Evolutionary conservation across 2,113 vertebrate species (phyloP).

Genomic region (Pachyramphus minor): DNA sequence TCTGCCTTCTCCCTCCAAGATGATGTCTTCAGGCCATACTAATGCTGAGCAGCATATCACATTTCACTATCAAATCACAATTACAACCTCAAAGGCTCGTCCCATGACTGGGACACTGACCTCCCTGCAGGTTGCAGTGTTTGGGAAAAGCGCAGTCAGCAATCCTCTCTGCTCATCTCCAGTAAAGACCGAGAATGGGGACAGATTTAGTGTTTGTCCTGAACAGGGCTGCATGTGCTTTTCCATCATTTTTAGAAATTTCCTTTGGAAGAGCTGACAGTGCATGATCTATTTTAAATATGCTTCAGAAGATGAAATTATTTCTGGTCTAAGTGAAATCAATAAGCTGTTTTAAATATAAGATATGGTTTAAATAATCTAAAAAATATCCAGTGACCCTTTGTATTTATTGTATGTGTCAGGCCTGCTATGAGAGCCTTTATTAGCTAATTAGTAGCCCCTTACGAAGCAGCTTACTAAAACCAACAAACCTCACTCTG

Average conservation of each 20-base stretch:
- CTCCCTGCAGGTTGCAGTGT: not conserved
- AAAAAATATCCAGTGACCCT: not conserved
- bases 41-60: not conserved
- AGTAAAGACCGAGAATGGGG: not conserved
- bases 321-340: constrained; percentile 45
- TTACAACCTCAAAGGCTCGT: not conserved
- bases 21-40: not conserved
- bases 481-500: not conserved
- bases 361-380: constrained; percentile 1
- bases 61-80: not conserved
- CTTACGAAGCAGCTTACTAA: not conserved
- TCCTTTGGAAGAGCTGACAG: constrained; percentile 37
- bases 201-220: not conserved
- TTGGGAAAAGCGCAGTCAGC: not conserved
- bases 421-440: not conserved
- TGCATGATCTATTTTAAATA: constrained; percentile 38
- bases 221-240: not conserved
- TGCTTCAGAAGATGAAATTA: constrained; percentile 50
- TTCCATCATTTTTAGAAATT: constrained; percentile 25
- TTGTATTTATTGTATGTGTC: not conserved
- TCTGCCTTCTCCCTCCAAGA: not conserved
- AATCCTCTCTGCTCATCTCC: not conserved
- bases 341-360: constrained; percentile 32
- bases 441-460: not conserved
- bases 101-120: not conserved